Base-by-base conservation (phyloP, 2,888 invertebrate genomes). In the Malachius bipustulatus region DNA sequence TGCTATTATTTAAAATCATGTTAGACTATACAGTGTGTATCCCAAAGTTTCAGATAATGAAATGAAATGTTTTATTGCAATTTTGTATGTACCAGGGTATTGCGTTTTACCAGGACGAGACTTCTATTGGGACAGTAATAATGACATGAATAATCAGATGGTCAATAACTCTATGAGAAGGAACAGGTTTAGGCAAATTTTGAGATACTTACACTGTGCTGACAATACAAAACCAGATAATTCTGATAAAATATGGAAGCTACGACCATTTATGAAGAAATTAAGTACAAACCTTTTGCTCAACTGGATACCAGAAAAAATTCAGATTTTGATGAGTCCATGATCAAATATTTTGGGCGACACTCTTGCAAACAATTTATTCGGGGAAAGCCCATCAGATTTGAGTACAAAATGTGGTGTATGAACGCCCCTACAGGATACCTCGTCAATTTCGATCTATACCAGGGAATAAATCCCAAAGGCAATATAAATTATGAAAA, bases 231-330 rank as follows among this genome's bases (percentile, higher is more conserved):
- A 19, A 8, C 6, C 6, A 19, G n/a, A n/a, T n/a, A 19, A 6
- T n/a, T 8, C 6, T 19, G 24, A 19, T 19, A 19, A 19, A n/a
- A 19, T 19, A n/a, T 19, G 24, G 24, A 19, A 19, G n/a, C 24
- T 19, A 19, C 24, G 24, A 19, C n/a, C 24, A 19, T n/a, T 19
- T 19, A 19, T 19, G 24, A 19, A n/a, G 6, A 19, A 19, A 19
- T 8, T 19, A 19, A 19, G n/a, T 8, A 19, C 6, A 19, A 19
- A 6, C n/a, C n/a, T n/a, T n/a, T 8, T 8, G 6, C 6, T 19
- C 24, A 19, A 8, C 24, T 8, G 6, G n/a, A 8, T 19, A 6
- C 24, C 24, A 19, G 6, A 19, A n/a, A 19, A 19, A 6, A 19
- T 19, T 8, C 6, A 6, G n/a, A 19, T n/a, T 19, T 19, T 19